Percentiles rank a stretch among this genome's conserved stretches.
These are phyloP conservation scores for Glaucidium brasilianum DNA, from an alignment of 2,113 vertebrate species.

Conservation along the genomic window DNA sequence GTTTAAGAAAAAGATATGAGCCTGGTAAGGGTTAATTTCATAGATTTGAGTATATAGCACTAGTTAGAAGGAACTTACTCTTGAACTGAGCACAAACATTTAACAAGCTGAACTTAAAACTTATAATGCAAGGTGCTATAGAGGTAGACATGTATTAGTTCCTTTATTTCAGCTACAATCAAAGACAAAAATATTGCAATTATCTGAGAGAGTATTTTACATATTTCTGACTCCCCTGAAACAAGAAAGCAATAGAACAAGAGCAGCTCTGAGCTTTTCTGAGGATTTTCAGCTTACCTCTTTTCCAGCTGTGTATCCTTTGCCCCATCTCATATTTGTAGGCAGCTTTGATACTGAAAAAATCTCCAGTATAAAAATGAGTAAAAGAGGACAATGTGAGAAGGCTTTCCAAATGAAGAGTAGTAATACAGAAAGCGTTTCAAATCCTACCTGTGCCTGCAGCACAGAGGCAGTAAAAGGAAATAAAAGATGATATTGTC, in stretches of 20 bases:
- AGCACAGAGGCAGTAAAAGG: neutral
- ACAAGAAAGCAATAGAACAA: neutral
- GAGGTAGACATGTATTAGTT: neutral
- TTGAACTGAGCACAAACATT: neutral
- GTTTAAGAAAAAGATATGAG: neutral
- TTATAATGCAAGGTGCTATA: neutral
- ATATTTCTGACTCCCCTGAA: neutral
- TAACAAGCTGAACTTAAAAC: neutral
- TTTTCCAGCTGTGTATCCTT: constrained; percentile 2
- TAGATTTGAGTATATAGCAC: neutral
- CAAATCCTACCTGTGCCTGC: neutral
- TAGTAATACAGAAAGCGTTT: neutral
- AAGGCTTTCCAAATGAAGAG: neutral
- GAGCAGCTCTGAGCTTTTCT: neutral
- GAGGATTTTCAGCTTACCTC: neutral
- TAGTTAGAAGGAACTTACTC: neutral
- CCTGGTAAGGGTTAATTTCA: neutral
- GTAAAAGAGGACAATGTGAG: neutral
- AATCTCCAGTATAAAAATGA: neutral
- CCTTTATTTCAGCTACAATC: neutral
- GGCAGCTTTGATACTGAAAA: neutral
- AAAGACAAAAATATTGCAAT: neutral
- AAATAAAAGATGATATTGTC: neutral
- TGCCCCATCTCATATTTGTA: neutral
- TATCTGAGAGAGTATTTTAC: neutral